phyloP scores from a whole-genome alignment of 2,113 vertebrate genomes.

The Onychostoma macrolepis region DNA sequence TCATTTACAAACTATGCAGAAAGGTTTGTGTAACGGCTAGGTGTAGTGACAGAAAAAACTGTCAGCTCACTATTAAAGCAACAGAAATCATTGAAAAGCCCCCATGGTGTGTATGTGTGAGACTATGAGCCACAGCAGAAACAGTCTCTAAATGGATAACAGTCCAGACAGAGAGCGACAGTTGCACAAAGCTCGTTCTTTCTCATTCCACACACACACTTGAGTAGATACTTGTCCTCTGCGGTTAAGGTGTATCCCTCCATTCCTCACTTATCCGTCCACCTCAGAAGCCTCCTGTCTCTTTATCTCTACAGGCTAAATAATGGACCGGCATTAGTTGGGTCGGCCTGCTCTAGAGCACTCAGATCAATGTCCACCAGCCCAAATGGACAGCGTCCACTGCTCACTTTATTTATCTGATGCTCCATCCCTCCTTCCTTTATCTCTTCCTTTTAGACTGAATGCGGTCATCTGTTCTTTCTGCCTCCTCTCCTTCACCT shows the following conservation, averaged over 20 bases:
- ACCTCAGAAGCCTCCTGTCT: slow-evolving; percentile 28
- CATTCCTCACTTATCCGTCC: background rate
- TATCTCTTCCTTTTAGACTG: background rate
- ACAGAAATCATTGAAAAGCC: background rate
- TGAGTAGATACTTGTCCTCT: slow-evolving; percentile 39
- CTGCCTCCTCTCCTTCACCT: background rate
- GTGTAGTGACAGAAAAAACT: background rate
- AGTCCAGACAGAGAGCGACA: slow-evolving; percentile 3
- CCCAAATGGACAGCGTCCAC: background rate
- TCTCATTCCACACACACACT: slow-evolving; percentile 35
- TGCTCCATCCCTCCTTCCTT: slow-evolving; percentile 3
- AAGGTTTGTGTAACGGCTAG: background rate
- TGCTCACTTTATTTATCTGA: background rate
- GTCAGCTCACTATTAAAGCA: background rate
- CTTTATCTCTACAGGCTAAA: slow-evolving; percentile 28
- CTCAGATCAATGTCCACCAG: slow-evolving; percentile 47
- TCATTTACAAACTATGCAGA: background rate
- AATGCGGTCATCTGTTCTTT: slow-evolving; percentile 11
- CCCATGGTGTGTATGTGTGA: background rate
- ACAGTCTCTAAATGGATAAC: slow-evolving; percentile 31
- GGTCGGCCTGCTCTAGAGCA: slow-evolving; percentile 22
- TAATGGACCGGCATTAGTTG: slow-evolving; percentile 49
- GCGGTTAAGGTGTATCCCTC: slow-evolving; percentile 26
- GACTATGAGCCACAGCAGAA: background rate
- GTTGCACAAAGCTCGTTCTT: slow-evolving; percentile 32